These are phyloP conservation scores for Peromyscus nudipes DNA, from an alignment of 2,797 vertebrate species.

Conservation along the genomic window DNA sequence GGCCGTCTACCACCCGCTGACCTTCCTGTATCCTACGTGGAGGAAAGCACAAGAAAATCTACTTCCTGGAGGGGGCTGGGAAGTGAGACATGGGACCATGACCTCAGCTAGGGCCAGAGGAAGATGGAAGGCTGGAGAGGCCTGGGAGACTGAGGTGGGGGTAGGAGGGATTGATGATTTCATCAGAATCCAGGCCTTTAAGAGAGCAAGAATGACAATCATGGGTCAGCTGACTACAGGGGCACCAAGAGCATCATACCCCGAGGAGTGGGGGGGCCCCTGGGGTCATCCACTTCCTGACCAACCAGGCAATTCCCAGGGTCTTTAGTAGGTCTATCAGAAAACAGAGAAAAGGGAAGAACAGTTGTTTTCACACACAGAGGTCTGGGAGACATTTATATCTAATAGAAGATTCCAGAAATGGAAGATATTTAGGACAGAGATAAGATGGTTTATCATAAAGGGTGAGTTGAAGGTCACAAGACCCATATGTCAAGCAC, in stretches of 20 bases:
- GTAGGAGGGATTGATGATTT: neutral
- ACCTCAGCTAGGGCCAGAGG: neutral
- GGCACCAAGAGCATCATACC: neutral
- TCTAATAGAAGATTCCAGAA: neutral
- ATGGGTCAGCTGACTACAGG: neutral
- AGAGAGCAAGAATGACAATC: neutral
- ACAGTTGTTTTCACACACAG: neutral
- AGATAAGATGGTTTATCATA: neutral
- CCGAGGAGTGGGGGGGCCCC: neutral
- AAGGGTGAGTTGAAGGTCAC: neutral
- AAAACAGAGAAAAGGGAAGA: neutral
- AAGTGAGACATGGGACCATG: neutral
- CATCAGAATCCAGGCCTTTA: neutral
- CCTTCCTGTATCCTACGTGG: neutral
- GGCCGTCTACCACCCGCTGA: neutral
- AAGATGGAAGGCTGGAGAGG: neutral
- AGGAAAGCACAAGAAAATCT: neutral
- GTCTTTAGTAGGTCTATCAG: neutral
- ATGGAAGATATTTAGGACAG: neutral
- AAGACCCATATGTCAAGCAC: neutral
- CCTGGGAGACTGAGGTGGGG: neutral
- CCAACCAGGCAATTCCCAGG: neutral
- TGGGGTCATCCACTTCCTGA: neutral
- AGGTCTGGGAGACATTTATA: neutral
- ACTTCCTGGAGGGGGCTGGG: neutral